phyloP scores from a whole-genome alignment of 2,888 invertebrate species.

The Molanna angustata region DNA sequence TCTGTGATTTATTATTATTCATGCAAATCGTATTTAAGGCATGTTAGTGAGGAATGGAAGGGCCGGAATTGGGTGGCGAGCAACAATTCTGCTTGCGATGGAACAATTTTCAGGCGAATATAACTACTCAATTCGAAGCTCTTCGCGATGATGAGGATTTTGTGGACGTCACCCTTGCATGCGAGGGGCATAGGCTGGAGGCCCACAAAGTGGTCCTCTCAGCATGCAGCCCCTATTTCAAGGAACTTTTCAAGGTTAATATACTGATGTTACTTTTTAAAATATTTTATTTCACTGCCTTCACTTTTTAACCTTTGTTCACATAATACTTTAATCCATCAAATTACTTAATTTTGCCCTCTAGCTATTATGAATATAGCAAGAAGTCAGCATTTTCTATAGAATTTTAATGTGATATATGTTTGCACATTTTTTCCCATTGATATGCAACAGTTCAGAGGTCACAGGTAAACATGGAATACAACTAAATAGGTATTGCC shows the following conservation, averaged over 20 bases:
- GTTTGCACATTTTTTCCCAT: no score
- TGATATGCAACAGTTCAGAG: no score
- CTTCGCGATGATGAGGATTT: slow-evolving; percentile 83
- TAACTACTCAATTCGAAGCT: slow-evolving; percentile 82
- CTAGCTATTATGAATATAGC: no score
- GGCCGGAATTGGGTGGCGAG: slow-evolving; percentile 64
- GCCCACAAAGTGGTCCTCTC: slow-evolving; percentile 85
- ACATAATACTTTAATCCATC: no score
- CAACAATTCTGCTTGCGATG: slow-evolving; percentile 88
- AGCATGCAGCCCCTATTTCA: slow-evolving; percentile 86
- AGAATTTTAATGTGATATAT: no score
- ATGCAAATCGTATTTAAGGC: slow-evolving; percentile 59
- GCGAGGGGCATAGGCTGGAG: slow-evolving; percentile 78
- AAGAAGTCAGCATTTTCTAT: no score
- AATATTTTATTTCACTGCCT: no score
- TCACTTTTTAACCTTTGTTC: no score
- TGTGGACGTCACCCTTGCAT: slow-evolving; percentile 84
- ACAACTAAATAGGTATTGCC: no score
- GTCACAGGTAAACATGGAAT: no score
- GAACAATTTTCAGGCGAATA: slow-evolving; percentile 87
- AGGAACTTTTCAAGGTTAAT: slow-evolving; percentile 75
- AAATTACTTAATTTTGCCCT: no score
- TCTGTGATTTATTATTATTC: slow-evolving; percentile 57
- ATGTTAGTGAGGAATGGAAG: slow-evolving; percentile 61
- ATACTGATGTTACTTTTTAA: no score